A percentile compares a stretch with the other conserved stretches of the same genome.
These are phyloP conservation scores for Hirtodrosophila confusa DNA, from an alignment of 2,888 invertebrate species.

Conservation along the genomic window DNA sequence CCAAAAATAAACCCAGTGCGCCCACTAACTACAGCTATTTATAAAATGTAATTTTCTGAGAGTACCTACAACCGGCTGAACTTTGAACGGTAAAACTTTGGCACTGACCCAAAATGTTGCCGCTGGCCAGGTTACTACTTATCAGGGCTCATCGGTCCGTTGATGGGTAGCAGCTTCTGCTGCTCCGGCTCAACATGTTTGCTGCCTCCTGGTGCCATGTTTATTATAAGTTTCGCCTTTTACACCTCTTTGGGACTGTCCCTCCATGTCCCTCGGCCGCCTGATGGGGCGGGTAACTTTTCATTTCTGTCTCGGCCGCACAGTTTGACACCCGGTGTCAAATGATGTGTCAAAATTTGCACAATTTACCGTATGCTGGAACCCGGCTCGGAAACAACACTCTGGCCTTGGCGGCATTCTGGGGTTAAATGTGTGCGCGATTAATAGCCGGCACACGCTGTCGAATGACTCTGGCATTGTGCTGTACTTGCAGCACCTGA, in stretches of 20 bases:
- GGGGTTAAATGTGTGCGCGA: constrained; percentile 67
- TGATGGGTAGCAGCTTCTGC: constrained; percentile 47
- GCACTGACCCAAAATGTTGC: constrained; percentile 65
- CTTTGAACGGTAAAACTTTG: constrained; percentile 51
- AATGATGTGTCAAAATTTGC: constrained; percentile 81
- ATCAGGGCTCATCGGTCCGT: constrained; percentile 52
- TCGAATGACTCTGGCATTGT: constrained; percentile 23
- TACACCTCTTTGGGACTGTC: constrained; percentile 28
- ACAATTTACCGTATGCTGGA: constrained; percentile 72
- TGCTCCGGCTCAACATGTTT: constrained; percentile 9
- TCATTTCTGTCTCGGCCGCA: constrained; percentile 67
- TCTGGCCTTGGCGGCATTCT: constrained; percentile 7
- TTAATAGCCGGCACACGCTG: constrained; percentile 67
- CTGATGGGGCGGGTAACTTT: constrained; percentile 54
- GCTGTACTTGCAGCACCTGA: constrained; percentile 7
- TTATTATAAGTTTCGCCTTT: constrained; percentile 57
- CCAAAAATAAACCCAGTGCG: constrained; percentile 40
- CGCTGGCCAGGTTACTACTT: constrained; percentile 39
- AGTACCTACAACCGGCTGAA: constrained; percentile 13
- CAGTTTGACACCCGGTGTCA: constrained; percentile 76
- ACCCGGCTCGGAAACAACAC: constrained; percentile 26
- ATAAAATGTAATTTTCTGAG: constrained; percentile 56
- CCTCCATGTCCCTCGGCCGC: constrained; percentile 1
- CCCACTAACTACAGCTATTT: constrained; percentile 42
- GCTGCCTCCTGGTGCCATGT: constrained; percentile 31